Conservation (phyloP, 2,797 vertebrate genomes). For the Enteromius unitaeniatus region DNA sequence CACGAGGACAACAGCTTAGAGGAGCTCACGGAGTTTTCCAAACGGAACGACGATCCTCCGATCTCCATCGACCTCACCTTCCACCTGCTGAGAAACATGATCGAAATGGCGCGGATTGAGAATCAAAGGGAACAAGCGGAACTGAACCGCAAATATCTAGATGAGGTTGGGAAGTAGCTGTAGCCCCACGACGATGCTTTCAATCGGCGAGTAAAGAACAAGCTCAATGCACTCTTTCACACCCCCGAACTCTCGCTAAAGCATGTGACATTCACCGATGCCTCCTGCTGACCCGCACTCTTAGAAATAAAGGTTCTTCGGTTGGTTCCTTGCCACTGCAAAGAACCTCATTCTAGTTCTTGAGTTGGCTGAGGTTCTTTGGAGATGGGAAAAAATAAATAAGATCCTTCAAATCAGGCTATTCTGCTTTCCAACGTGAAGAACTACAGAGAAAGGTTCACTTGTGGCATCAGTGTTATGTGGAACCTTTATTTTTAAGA, state of each 20-base stretch:
- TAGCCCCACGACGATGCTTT: background rate
- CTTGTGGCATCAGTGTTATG: background rate
- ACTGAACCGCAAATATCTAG: constrained; percentile 88
- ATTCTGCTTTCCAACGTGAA: background rate
- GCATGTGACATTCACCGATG: constrained; percentile 38
- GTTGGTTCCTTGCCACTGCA: constrained; percentile 5
- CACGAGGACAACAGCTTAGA: constrained; percentile 59
- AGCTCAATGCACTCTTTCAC: constrained; percentile 52
- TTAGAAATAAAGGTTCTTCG: constrained; percentile 38
- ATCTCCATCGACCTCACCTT: constrained; percentile 96
- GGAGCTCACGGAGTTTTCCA: constrained; percentile 68
- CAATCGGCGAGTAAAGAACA: constrained; percentile 45
- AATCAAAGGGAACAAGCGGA: constrained; percentile 87
- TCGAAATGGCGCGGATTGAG: constrained; percentile 88
- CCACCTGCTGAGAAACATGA: constrained; percentile 91
- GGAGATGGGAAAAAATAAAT: background rate
- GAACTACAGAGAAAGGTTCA: background rate
- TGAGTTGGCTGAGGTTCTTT: constrained; percentile 9
- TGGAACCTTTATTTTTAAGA: constrained; percentile 47
- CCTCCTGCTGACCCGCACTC: constrained; percentile 16
- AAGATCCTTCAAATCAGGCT: background rate
- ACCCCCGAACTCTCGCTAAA: constrained; percentile 39
- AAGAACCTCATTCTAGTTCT: background rate
- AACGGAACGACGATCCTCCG: constrained; percentile 83
- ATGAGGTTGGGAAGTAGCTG: constrained; percentile 89